A percentile compares a stretch with the other conserved stretches of the same genome.
These are phyloP conservation scores for Balearica regulorum DNA, from an alignment of 2,797 vertebrate genomes.

Conservation along the genomic window DNA sequence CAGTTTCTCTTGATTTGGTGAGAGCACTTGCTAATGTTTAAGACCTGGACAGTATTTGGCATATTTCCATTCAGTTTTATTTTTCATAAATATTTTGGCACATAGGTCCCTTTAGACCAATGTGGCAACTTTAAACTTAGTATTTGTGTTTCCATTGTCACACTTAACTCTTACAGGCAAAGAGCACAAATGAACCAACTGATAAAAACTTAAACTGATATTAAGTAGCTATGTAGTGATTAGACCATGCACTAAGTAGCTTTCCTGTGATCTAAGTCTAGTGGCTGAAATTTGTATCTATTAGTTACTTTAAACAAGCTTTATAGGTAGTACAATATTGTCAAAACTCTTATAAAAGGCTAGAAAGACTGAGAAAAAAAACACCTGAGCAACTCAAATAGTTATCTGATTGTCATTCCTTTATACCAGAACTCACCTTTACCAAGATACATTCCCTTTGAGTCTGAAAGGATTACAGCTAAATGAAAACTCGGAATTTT, in stretches of 20 bases:
- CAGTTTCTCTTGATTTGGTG: neutral
- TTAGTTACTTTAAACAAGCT: neutral
- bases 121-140: neutral
- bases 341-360: neutral
- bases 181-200: neutral
- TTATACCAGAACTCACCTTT: neutral
- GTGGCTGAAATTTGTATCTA: neutral
- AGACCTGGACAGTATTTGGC: neutral
- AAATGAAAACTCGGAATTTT: neutral
- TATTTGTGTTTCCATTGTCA: neutral
- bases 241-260: neutral
- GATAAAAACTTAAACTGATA: neutral
- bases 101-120: neutral
- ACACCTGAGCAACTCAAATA: neutral
- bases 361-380: neutral
- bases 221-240: neutral
- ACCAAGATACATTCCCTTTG: neutral
- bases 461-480: neutral
- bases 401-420: neutral
- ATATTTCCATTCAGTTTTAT: neutral
- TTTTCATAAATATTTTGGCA: neutral
- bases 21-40: neutral
- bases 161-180: neutral
- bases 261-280: neutral
- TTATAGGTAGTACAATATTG: neutral